Percentiles rank a stretch among this genome's conserved stretches.
phyloP scores from a whole-genome alignment of 2,888 invertebrate species.

The Celastrina argiolus region DNA sequence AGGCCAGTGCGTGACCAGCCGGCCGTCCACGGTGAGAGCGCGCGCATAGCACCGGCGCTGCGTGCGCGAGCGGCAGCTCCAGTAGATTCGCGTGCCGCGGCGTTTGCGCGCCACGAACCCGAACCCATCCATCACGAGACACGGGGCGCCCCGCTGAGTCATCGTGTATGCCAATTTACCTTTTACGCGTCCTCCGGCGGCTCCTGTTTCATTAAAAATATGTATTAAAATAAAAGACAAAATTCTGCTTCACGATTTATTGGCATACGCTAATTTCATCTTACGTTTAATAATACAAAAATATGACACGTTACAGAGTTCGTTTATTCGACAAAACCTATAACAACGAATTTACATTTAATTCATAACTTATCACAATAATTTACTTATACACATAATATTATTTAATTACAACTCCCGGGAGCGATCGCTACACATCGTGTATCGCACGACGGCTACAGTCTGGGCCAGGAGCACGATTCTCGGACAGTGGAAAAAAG shows the following conservation, averaged over 20 bases:
- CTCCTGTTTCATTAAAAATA: conserved; percentile 37
- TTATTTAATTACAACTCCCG: not conserved
- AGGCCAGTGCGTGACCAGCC: conserved; percentile 45
- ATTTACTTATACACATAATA: conserved; percentile 4
- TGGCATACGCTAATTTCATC: not conserved
- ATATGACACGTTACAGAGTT: conserved; percentile 7
- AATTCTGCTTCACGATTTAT: conserved; percentile 9
- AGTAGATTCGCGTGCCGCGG: conserved; percentile 64
- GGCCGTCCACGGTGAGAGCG: conserved; percentile 59
- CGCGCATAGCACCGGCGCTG: conserved; percentile 54
- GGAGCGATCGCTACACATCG: not conserved
- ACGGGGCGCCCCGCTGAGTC: conserved; percentile 66
- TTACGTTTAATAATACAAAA: conserved; percentile 20
- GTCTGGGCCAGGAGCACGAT: not conserved
- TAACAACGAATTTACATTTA: not conserved
- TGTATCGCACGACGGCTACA: conserved; percentile 7
- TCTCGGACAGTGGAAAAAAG: too few relatives aligned
- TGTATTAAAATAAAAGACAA: conserved; percentile 6
- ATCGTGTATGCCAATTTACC: conserved; percentile 57
- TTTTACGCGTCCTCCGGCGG: conserved; percentile 30
- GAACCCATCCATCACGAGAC: conserved; percentile 59
- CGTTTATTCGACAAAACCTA: not conserved
- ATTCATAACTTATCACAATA: conserved; percentile 13
- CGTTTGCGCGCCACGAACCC: conserved; percentile 64
- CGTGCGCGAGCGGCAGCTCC: conserved; percentile 60